phyloP scores from a whole-genome alignment of 2,113 vertebrate genomes.

The Neotoma lepida region DNA sequence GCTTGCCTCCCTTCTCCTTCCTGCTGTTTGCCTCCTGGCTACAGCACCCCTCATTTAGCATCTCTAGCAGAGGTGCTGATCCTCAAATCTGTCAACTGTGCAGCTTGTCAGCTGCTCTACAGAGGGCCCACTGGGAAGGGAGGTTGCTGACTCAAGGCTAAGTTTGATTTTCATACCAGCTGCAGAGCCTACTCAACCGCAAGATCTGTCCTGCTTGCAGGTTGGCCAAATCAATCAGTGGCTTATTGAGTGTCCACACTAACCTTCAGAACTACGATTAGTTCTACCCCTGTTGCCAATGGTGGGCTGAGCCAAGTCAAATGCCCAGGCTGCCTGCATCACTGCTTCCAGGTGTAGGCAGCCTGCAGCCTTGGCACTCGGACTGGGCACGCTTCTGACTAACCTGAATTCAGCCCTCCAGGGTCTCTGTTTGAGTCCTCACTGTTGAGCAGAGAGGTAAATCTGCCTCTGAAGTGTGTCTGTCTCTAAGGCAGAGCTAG shows the following conservation, averaged over 20 bases:
- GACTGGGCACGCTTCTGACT: not conserved
- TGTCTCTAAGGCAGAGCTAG: not conserved
- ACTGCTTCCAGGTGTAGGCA: slow-evolving; percentile 21
- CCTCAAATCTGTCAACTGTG: slow-evolving; percentile 45
- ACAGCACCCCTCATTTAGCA: slow-evolving; percentile 31
- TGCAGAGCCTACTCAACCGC: not conserved
- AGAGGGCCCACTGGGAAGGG: slow-evolving; percentile 7
- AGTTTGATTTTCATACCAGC: slow-evolving; percentile 35
- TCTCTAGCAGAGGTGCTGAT: slow-evolving; percentile 16
- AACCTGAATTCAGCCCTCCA: not conserved
- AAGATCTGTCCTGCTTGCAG: slow-evolving; percentile 28
- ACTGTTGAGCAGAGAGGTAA: not conserved
- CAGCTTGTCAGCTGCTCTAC: slow-evolving; percentile 14
- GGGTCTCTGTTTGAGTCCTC: not conserved
- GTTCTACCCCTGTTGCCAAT: not conserved
- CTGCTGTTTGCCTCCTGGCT: slow-evolving; percentile 34
- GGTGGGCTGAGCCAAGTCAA: not conserved
- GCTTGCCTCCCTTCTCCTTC: not conserved
- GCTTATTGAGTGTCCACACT: not conserved
- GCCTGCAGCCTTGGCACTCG: not conserved
- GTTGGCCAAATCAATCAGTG: slow-evolving; percentile 12
- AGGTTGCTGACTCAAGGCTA: slow-evolving; percentile 62
- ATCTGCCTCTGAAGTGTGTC: not conserved
- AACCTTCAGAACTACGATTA: slow-evolving; percentile 39
- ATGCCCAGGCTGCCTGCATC: not conserved